Base-by-base conservation (phyloP, 1,140 invertebrate species). In the Trypoxylus dichotomus region DNA sequence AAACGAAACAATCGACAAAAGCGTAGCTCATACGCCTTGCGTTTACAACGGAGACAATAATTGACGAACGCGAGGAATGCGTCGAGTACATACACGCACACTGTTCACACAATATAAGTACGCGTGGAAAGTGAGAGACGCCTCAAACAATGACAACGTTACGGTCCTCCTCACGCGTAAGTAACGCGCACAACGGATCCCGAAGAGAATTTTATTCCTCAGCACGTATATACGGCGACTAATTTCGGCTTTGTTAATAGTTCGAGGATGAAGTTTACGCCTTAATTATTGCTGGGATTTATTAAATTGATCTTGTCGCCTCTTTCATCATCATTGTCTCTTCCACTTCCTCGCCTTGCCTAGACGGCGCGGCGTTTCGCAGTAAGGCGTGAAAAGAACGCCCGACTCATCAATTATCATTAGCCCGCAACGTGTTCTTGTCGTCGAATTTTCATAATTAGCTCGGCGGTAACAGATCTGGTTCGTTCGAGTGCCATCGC, bases 361-460 rank as follows among this genome's bases (percentile, higher is more conserved):
- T 63, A 63, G 60, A 5, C 7, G 10, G 32, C n/a, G 10, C 60
- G 21, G 6, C 60, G 60, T 27, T 77, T 77, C 74, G 76, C 60
- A 68, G 77, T 63, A 32, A 54, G 79, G 78, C 81, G 77, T 79
- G 79, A 79, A 83, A 81, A 81, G 80, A 80, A 81, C 77, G 47
- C 76, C 78, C 77, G 77, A 79, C 76, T 79, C 79, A 81, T 81
- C 81, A 81, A 81, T 81, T 81, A 81, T 79, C 81, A 78, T 81
- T 81, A 79, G 79, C 60, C 77, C 77, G 81, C 81, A 80, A 82
- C 81, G 81, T 82, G 82, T 82, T 83, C 81, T 81, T 82, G 82
- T 84, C 82, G 83, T 63, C 60, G 60, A 84, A 84, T 84, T 82
- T 82, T 83, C 82, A 82, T 84, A 84, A 84, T 84, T 84, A 84